Evolutionary conservation across 2,797 vertebrate species (phyloP).

Genomic region (Megalops cyprinoides): DNA sequence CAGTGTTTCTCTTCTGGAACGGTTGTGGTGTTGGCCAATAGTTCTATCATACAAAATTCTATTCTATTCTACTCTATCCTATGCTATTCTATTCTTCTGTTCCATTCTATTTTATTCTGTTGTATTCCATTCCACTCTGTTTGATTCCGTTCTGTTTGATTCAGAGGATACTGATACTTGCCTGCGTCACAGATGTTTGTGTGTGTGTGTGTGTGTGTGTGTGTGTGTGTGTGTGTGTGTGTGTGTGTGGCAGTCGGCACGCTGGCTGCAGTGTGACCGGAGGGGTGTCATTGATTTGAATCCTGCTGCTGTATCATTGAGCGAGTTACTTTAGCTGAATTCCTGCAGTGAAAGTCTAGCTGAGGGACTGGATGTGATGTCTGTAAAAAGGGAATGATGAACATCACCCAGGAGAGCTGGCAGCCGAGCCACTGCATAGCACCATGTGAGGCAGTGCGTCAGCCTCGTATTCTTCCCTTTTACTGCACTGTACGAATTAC

Average conservation of each 20-base stretch:
- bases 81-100: too few relatives aligned
- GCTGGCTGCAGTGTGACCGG: neutral
- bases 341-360: neutral
- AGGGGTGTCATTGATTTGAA: neutral
- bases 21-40: too few relatives aligned
- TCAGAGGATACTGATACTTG: neutral
- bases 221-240: too few relatives aligned
- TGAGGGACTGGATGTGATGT: slow-evolving; percentile 7
- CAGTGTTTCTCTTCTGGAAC: too few relatives aligned
- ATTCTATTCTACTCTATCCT: too few relatives aligned
- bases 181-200: neutral
- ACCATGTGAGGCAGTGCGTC: neutral
- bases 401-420: neutral
- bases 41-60: too few relatives aligned
- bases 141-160: neutral
- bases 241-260: neutral
- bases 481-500: neutral
- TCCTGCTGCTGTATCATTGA: neutral
- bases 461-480: neutral
- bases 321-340: neutral
- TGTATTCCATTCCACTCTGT: neutral
- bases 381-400: neutral
- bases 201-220: too few relatives aligned
- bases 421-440: neutral
- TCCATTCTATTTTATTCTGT: too few relatives aligned